A percentile compares a stretch with the other conserved stretches of the same genome.
Conservation (phyloP, 1,140 invertebrate species). For the Eciton burchellii region DNA sequence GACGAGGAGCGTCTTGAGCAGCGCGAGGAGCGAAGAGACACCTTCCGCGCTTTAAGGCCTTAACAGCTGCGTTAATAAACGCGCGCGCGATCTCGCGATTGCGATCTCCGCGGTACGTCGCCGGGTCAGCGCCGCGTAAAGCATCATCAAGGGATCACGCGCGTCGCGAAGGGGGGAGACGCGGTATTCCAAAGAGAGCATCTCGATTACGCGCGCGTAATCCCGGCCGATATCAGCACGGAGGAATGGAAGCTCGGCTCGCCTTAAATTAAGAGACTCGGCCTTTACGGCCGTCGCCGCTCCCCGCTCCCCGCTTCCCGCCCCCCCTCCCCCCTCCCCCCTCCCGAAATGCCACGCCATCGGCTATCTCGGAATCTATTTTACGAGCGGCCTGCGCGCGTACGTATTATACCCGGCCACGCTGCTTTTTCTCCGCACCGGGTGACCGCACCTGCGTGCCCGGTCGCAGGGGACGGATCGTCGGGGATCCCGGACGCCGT, state of each 20-base stretch:
- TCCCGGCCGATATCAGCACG: neutral
- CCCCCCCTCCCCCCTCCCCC: too few relatives aligned
- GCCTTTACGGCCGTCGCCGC: slow-evolving; percentile 49
- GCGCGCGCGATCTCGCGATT: neutral
- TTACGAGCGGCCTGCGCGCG: neutral
- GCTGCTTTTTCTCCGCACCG: neutral
- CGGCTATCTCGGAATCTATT: slow-evolving; percentile 26
- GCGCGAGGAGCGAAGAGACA: slow-evolving; percentile 8
- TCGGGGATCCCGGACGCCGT: too few relatives aligned
- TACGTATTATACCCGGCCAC: neutral
- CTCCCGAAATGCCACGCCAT: neutral
- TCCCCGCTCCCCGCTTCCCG: too few relatives aligned
- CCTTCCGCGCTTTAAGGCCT: neutral
- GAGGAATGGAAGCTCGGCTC: slow-evolving; percentile 17
- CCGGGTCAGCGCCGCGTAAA: slow-evolving; percentile 36
- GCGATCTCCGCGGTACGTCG: neutral
- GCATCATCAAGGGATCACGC: slow-evolving; percentile 66
- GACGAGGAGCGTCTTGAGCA: slow-evolving; percentile 15
- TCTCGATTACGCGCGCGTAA: neutral
- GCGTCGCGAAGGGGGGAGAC: neutral
- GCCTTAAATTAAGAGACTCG: slow-evolving; percentile 31
- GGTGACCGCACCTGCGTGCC: neutral
- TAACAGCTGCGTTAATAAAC: slow-evolving; percentile 3
- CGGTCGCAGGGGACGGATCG: neutral
- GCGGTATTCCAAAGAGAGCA: slow-evolving; percentile 26